A percentile compares a stretch with the other conserved stretches of the same genome.
Conservation (phyloP, 2,888 invertebrate genomes). For the Coenonympha glycerion region DNA sequence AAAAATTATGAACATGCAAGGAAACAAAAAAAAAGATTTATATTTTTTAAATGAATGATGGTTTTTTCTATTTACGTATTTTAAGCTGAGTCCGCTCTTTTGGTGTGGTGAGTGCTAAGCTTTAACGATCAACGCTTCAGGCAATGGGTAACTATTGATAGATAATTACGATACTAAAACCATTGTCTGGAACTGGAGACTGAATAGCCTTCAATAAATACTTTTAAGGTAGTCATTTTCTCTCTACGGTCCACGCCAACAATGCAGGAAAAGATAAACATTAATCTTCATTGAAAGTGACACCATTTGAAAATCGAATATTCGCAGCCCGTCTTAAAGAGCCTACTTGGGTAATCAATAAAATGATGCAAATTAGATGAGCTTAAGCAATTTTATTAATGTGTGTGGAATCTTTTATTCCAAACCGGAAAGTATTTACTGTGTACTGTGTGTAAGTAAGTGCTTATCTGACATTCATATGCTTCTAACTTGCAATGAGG, state of each 20-base stretch:
- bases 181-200: constrained; percentile 20
- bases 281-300: constrained; percentile 8
- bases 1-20: too few species aligned
- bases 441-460: too few species aligned
- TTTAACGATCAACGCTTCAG: constrained; percentile 5
- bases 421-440: neutral
- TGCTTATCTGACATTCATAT: too few species aligned
- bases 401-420: neutral
- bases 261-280: constrained; percentile 11
- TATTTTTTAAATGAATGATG: too few species aligned
- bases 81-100: too few species aligned
- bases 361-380: neutral
- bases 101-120: neutral
- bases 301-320: constrained; percentile 1
- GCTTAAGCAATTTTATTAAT: neutral
- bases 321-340: neutral
- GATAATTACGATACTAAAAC: constrained; percentile 38
- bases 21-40: too few species aligned
- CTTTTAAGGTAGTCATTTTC: constrained; percentile 15
- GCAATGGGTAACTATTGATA: constrained; percentile 13
- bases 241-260: constrained; percentile 5
- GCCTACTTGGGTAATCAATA: neutral
- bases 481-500: too few species aligned
- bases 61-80: too few species aligned
- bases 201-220: constrained; percentile 15